phyloP scores from a whole-genome alignment of 2,113 vertebrate genomes.

The Erythrocercus mccallii region DNA sequence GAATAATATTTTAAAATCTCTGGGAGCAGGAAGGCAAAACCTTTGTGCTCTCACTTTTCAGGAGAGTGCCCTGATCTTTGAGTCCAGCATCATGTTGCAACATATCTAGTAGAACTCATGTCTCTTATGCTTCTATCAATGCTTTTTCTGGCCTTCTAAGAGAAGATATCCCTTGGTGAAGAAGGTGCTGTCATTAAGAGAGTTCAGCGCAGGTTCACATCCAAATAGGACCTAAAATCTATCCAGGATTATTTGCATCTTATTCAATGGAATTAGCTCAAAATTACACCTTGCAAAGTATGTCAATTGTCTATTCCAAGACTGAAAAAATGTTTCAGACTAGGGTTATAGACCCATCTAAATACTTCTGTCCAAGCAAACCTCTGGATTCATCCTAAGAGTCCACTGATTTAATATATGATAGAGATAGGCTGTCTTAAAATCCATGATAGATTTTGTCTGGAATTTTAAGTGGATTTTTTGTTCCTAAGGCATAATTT shows the following conservation, averaged over 20 bases:
- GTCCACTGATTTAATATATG: not conserved
- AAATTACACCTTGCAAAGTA: not conserved
- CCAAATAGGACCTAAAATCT: not conserved
- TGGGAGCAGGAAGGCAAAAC: not conserved
- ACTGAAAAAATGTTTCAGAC: not conserved
- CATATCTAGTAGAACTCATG: not conserved
- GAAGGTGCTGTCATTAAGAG: not conserved
- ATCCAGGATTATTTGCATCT: not conserved
- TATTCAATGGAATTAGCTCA: not conserved
- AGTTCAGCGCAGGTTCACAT: not conserved
- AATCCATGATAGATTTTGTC: not conserved
- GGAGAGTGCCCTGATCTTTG: not conserved
- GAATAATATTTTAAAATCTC: not conserved
- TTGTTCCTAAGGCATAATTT: not conserved
- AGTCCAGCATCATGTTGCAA: not conserved
- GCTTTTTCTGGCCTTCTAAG: not conserved
- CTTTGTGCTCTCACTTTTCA: not conserved
- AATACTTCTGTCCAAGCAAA: not conserved
- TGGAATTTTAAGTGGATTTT: not conserved
- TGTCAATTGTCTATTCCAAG: not conserved
- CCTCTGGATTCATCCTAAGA: not conserved
- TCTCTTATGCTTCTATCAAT: not conserved
- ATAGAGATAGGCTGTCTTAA: not conserved
- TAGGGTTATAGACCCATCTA: not conserved
- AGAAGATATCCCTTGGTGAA: not conserved